Evolutionary conservation across 1,140 invertebrate species (phyloP), one percentile per base, ranked within the genome.

Genomic region (Cydia fagiglandana): DNA sequence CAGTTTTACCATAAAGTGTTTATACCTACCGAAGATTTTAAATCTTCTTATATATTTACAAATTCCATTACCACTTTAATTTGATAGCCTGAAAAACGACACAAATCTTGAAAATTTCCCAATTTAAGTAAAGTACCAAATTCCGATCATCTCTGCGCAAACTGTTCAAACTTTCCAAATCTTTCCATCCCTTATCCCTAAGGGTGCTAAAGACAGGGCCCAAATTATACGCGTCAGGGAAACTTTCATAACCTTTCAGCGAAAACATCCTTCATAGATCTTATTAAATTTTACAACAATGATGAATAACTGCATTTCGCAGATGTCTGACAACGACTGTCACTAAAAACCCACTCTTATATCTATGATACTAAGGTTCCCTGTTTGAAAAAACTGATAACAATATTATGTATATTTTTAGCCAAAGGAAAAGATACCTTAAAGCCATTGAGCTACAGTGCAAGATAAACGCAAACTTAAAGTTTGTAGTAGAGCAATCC

Each of bases 211-310:
- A 70, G 66, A 70, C 66, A 70, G 66, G 12, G 30, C n/a, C 28
- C 34, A 38, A 66, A 66, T 38, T 70, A 70, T 38, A 38, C 66
- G 66, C 66, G 15, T 20, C 66, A 75, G 73, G 64, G 20, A 78
- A 81, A 79, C 64, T 78, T 76, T 82, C 83, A 61, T 24, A 73
- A 76, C 79, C 76, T 78, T 78, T 85, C 80, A 79, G 30, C 74
- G 73, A 73, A 73, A 73, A 75, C 88, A 88, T 88, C 82, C 78
- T 80, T 88, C 86, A 90, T 76, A 83, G 83, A 76, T 83, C 79
- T 87, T 86, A 89, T 89, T 89, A 88, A 86, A 88, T 84, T 80
- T 78, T 79, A 77, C 79, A 83, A 84, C 81, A 78, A 84, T 89
- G 88, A 89, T 88, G 85, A 83, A 89, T 87, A 77, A 83, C 77